phyloP scores from a whole-genome alignment of 2,113 vertebrate species.

The Emydura subglobosa region DNA sequence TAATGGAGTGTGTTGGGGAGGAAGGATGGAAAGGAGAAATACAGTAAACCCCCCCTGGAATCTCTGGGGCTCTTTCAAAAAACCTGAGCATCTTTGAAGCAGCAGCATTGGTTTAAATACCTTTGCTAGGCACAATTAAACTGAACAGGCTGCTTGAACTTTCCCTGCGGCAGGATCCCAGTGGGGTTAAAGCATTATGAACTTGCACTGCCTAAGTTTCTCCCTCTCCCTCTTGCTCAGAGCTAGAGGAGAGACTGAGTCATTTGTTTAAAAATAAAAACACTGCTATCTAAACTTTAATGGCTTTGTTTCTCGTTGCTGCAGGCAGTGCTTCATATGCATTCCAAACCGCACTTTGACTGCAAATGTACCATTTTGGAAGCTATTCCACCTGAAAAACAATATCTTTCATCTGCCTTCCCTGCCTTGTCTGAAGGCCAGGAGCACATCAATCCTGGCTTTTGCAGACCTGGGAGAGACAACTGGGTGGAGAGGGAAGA shows the following conservation, averaged over 20 bases:
- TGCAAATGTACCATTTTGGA: conserved; percentile 65
- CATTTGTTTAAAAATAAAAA: conserved; percentile 82
- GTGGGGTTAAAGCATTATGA: conserved; percentile 45
- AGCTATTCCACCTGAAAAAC: conserved; percentile 65
- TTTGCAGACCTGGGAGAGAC: accelerated
- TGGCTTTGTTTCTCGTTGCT: conserved; percentile 71
- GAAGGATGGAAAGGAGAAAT: neutral
- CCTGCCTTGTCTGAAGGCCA: conserved; percentile 16
- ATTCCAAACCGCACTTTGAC: conserved; percentile 65
- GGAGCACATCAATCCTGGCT: neutral
- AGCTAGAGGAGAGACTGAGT: conserved; percentile 66
- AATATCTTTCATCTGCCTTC: conserved; percentile 43
- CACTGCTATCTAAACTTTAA: conserved; percentile 71
- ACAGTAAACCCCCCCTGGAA: neutral
- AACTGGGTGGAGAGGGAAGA: neutral
- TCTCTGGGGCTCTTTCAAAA: neutral
- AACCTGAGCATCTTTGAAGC: neutral
- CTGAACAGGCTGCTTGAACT: neutral
- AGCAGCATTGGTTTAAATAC: conserved; percentile 21
- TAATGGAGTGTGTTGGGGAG: neutral
- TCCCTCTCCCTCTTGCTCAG: conserved; percentile 32
- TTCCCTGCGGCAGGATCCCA: neutral
- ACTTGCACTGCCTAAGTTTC: conserved; percentile 23
- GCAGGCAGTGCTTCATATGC: conserved; percentile 67
- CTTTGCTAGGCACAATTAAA: conserved; percentile 39